phyloP scores from a whole-genome alignment of 1,140 invertebrate species.

The Zophobas atratus region DNA sequence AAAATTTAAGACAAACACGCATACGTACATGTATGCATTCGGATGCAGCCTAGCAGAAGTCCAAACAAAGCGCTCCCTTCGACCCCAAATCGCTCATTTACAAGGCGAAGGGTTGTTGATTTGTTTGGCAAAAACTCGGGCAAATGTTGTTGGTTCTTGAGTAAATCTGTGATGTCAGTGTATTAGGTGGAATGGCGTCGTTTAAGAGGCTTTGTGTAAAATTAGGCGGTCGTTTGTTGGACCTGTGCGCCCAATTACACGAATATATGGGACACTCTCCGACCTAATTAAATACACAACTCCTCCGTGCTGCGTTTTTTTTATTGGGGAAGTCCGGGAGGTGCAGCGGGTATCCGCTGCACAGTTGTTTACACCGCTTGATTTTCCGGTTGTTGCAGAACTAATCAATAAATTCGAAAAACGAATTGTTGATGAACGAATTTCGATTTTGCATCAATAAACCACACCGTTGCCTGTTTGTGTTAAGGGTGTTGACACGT shows the following conservation, averaged over 20 bases:
- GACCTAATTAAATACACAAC: conserved; percentile 28
- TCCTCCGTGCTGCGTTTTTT: conserved; percentile 8
- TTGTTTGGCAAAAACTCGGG: conserved; percentile 3
- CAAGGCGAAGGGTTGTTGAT: background rate
- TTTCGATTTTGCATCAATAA: no score
- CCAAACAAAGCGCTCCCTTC: background rate
- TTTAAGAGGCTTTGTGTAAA: conserved; percentile 35
- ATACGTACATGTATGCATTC: conserved; percentile 14
- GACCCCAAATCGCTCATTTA: conserved; percentile 21
- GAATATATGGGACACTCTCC: conserved; percentile 27
- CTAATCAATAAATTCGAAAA: no score
- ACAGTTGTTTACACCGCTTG: no score
- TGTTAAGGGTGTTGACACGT: no score
- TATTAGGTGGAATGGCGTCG: conserved; percentile 20
- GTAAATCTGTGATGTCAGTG: conserved; percentile 30
- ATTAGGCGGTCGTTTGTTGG: conserved; percentile 31
- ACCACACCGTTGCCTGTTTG: no score
- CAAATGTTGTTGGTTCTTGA: conserved; percentile 33
- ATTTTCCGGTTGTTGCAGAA: no score
- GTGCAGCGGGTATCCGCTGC: no score
- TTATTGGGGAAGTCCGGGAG: background rate
- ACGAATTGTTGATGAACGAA: no score
- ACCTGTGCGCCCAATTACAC: conserved; percentile 35
- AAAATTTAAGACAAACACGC: conserved; percentile 31
- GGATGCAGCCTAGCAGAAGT: conserved; percentile 15